Evolutionary conservation across 2,888 invertebrate genomes (phyloP).

Genomic region (Cryptophagus acutangulus): DNA sequence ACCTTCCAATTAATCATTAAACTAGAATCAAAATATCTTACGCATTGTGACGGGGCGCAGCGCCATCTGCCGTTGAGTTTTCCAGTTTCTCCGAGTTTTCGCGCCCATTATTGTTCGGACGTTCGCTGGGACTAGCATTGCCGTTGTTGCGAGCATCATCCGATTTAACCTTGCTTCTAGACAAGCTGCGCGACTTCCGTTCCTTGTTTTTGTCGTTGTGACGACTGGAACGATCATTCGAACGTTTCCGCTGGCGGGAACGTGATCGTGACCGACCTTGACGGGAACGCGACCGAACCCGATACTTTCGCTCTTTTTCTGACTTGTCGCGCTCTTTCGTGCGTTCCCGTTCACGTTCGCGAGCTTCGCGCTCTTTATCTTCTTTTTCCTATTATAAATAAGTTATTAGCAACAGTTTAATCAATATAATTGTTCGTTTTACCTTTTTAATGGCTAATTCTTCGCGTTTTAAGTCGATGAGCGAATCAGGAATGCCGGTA

Average conservation of each 20-base stretch:
- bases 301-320: constrained; percentile 46
- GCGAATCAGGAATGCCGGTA: constrained; percentile 90
- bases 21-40: constrained; percentile 14
- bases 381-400: constrained; percentile 61
- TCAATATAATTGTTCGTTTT: constrained; percentile 18
- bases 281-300: constrained; percentile 36
- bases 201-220: constrained; percentile 32
- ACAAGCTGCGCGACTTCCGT: constrained; percentile 30
- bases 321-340: constrained; percentile 49
- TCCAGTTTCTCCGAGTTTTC: constrained; percentile 34
- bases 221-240: constrained; percentile 21
- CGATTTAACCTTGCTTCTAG: constrained; percentile 32
- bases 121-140: constrained; percentile 39
- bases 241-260: constrained; percentile 26
- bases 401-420: neutral
- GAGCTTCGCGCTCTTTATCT: constrained; percentile 56
- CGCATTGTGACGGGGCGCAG: constrained; percentile 19
- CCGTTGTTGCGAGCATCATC: constrained; percentile 45
- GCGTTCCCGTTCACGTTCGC: constrained; percentile 28
- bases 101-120: constrained; percentile 33
- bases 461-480: constrained; percentile 94
- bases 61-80: constrained; percentile 19
- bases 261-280: constrained; percentile 31
- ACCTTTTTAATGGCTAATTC: constrained; percentile 89
- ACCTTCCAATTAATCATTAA: constrained; percentile 7